phyloP scores from a whole-genome alignment of 2,888 invertebrate genomes.

The Nomada fabriciana region DNA sequence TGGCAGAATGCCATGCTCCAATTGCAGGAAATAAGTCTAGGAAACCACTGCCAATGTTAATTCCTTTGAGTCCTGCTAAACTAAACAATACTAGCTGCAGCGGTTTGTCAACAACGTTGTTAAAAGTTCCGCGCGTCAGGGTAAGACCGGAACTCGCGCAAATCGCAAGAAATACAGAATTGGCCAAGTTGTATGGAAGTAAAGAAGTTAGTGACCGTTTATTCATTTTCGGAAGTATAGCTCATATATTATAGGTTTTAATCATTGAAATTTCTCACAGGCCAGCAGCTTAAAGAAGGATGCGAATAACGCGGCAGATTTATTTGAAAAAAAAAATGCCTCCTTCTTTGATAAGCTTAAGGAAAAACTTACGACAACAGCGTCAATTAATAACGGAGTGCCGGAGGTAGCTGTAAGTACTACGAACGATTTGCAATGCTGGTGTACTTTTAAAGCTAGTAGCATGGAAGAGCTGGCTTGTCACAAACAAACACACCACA shows the following conservation, averaged over 20 bases:
- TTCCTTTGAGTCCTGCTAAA: constrained; percentile 76
- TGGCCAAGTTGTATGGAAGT: constrained; percentile 78
- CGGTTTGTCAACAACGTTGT: constrained; percentile 71
- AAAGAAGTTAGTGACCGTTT: constrained; percentile 73
- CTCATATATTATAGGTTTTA: background rate
- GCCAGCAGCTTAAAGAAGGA: constrained; percentile 72
- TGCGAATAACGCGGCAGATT: constrained; percentile 73
- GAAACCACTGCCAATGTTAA: constrained; percentile 81
- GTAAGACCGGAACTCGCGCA: constrained; percentile 81
- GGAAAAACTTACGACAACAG: constrained; percentile 89
- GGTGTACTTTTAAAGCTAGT: constrained; percentile 82
- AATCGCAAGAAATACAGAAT: constrained; percentile 80
- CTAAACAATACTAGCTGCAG: constrained; percentile 59
- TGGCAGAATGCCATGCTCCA: constrained; percentile 78
- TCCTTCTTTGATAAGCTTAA: constrained; percentile 94
- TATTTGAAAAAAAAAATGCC: constrained; percentile 88
- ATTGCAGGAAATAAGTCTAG: constrained; percentile 70
- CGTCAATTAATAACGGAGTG: constrained; percentile 86
- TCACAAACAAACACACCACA: constrained; percentile 81
- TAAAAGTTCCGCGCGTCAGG: constrained; percentile 80
- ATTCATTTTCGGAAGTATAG: background rate
- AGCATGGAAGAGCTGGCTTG: constrained; percentile 79
- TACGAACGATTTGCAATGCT: constrained; percentile 84
- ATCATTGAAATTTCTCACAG: constrained; percentile 38
- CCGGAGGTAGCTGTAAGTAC: constrained; percentile 93